Evolutionary conservation across 2,797 vertebrate genomes (phyloP).

Genomic region (Sardinella longiceps): DNA sequence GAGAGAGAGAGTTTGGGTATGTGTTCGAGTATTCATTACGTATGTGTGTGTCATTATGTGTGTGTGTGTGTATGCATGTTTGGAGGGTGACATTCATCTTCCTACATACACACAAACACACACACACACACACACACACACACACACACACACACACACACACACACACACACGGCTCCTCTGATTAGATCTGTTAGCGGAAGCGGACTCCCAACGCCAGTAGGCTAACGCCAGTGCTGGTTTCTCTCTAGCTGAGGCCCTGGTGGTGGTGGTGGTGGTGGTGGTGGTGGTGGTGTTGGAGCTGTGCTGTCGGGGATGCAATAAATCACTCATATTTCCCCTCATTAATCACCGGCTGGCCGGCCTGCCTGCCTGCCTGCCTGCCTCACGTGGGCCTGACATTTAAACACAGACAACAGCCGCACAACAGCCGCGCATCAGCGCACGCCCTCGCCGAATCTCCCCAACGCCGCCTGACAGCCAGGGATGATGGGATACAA

Average conservation of each 20-base stretch:
- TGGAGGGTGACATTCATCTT: not conserved
- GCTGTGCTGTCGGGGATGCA: constrained; percentile 54
- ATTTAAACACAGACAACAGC: constrained; percentile 70
- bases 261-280: no score
- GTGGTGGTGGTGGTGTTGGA: not conserved
- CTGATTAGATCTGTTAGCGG: not conserved
- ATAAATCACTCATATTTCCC: constrained; percentile 53
- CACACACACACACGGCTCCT: not conserved
- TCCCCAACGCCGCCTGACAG: constrained; percentile 55
- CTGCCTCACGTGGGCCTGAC: constrained; percentile 63
- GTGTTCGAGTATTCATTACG: constrained; percentile 2
- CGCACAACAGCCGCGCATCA: constrained; percentile 60
- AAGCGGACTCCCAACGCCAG: not conserved
- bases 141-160: no score
- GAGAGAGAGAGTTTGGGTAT: not conserved
- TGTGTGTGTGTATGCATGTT: not conserved
- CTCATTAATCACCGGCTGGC: constrained; percentile 74
- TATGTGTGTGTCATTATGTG: not conserved
- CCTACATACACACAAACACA: no score
- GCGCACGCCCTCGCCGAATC: constrained; percentile 53
- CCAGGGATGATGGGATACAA: constrained; percentile 41
- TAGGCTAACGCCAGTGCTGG: no score
- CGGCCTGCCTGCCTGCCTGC: no score
- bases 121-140: no score
- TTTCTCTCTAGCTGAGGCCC: no score